Conservation (phyloP, 2,888 invertebrate genomes). For the Eudasyphora cyanicolor region DNA sequence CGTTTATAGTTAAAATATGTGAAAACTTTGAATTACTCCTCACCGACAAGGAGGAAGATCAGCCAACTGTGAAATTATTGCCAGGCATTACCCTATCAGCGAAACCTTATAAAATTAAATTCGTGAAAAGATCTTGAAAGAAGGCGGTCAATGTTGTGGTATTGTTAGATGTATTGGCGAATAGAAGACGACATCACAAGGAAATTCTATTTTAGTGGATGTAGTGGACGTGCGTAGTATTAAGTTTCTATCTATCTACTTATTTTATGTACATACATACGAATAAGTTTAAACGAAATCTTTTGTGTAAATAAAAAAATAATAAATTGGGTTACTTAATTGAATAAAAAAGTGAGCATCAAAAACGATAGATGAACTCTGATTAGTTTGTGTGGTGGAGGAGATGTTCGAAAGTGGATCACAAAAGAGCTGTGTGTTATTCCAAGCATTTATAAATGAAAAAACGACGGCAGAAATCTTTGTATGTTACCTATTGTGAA, state of each 20-base stretch:
- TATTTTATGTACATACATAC: neutral
- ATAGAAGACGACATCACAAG: neutral
- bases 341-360: neutral
- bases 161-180: neutral
- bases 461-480: neutral
- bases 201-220: neutral
- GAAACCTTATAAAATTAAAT: conserved; percentile 81
- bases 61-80: conserved; percentile 79
- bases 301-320: conserved; percentile 14
- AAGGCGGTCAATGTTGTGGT: neutral
- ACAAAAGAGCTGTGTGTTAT: neutral
- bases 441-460: too few relatives aligned
- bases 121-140: conserved; percentile 70
- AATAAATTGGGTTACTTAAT: neutral
- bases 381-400: neutral
- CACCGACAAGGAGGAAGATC: conserved; percentile 74
- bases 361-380: neutral
- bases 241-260: neutral
- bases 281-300: conserved; percentile 4
- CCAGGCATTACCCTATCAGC: conserved; percentile 83
- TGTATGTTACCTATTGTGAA: too few relatives aligned
- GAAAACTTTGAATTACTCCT: conserved; percentile 81
- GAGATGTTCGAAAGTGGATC: neutral
- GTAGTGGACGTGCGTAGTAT: neutral
- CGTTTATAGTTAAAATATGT: conserved; percentile 83